A percentile compares a stretch with the other conserved stretches of the same genome.
Evolutionary conservation across 64 coral and sea anemone species (phyloP).

Genomic region (Stichodactyla helianthus): DNA sequence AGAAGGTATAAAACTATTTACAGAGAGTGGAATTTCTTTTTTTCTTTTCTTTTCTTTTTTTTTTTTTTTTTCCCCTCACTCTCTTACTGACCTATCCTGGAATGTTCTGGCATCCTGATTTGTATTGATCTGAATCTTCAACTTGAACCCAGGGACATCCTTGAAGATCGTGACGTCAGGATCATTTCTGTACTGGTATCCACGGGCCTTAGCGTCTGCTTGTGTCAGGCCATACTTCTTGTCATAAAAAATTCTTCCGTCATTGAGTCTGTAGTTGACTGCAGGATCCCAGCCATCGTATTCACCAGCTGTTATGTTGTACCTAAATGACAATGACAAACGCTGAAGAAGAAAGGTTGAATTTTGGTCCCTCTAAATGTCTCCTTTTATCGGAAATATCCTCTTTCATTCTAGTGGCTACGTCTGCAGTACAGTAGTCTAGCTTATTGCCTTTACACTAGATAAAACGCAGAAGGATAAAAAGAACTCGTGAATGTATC

Average conservation of each 20-base stretch:
- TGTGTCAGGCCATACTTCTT: constrained; percentile 47
- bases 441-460: too few species aligned
- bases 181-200: constrained; percentile 83
- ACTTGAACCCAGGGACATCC: constrained; percentile 24
- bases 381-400: too few species aligned
- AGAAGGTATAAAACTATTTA: too few species aligned
- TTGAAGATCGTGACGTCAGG: constrained; percentile 76
- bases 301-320: constrained; percentile 97
- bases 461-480: too few species aligned
- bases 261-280: constrained; percentile 64
- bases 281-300: constrained; percentile 77
- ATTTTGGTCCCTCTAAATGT: too few species aligned
- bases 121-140: constrained; percentile 79
- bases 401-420: too few species aligned
- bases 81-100: constrained; percentile 71
- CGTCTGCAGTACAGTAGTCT: too few species aligned
- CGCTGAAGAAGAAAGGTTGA: too few species aligned
- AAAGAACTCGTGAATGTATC: too few species aligned
- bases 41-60: neutral
- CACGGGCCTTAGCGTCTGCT: constrained; percentile 46
- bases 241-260: constrained; percentile 39
- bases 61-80: too few species aligned
- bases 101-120: constrained; percentile 78
- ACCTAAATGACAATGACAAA: constrained; percentile 24
- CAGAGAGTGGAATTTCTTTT: too few species aligned